Base-by-base conservation (phyloP, 1,140 invertebrate genomes). In the Diabrotica virgifera region DNA sequence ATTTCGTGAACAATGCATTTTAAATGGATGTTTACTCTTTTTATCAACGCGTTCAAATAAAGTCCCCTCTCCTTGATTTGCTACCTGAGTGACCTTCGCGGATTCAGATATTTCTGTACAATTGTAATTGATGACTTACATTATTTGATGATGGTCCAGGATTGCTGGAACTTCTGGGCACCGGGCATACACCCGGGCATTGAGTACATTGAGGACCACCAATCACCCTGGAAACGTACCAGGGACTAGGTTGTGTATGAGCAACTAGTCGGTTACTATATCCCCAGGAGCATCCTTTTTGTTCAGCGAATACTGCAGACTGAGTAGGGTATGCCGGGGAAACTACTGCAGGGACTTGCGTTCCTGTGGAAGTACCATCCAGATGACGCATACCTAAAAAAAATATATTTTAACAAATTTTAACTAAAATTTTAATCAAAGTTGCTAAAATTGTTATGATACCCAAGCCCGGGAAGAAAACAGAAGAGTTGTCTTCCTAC, bases 241-340 rank as follows among this genome's bases (percentile, higher is more conserved):
- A 81, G 59, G 80, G 78, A 55, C 70, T 65, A 8, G 67, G 67
- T 36, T 60, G 67, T 11, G 60, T 59, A 9, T 66, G 66, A 5
- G 72, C 69, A 6, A 80, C 75, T 7, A 80, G 59, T 9, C 78
- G 64, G 58, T 78, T 80, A 35, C 69, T 78, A 61, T 80, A 80
- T 5, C 76, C 77, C 77, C 78, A 79, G n/a, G 72, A 70, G 37
- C 72, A 76, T 53, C 74, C 72, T 66, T 79, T 79, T 52, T 76
- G 77, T 65, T 79, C 78, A 12, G 76, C 78, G 57, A 74, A 80
- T 14, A 80, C 78, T 9, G 78, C 78, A 37, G 78, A 68, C 67
- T 80, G 77, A 62, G 68, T 77, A 40, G 68, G 68, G 66, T 68
- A 70, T 37, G 71, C 51, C 54, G 64, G 63, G 50, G 67, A 66